Base-by-base conservation (phyloP, 2,797 vertebrate genomes). In the Scolopax rusticola region DNA sequence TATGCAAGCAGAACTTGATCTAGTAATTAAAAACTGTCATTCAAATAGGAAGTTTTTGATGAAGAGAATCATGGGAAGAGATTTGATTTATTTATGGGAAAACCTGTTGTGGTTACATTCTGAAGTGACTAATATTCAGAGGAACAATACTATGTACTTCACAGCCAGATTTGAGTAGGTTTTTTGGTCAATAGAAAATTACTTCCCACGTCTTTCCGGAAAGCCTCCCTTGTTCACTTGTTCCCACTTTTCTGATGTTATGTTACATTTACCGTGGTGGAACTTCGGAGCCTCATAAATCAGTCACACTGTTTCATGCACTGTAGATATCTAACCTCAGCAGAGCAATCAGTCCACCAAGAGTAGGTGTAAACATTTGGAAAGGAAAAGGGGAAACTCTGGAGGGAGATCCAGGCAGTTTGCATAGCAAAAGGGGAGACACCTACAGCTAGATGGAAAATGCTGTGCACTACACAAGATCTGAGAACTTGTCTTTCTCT, bases 21-120 rank as follows among this genome's bases (percentile, higher is more conserved):
- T 95, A 80, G 91, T 97, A 95, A 96, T 96, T 96, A 94, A 94
- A 95, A 95, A 85, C 57, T 93, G 80, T 91, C 90, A 94, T 96
- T 97, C 93, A 95, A 95, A 94, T 89, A 33, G 84, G 91, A 94
- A 87, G 88, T 83, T 95, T 87, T 94, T 89, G 78, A 89, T 95
- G 43, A 95, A 87, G 78, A 93, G 93, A 94, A 92, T 82, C 91
- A 93, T 92, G 94, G 90, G 95, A 94, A 92, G 68, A 87, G 88
- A 74, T 91, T 76, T 96, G 67, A 76, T 96, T 96, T 96, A 91
- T 97, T 96, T 95, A 89, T 92, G 80, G 71, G 80, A 95, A 95
- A 95, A 87, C 91, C 94, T 95, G 93, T 95, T 95, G 77, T 87
- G 93, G 86, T 93, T 95, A 24, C 83, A 67, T 95, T 90, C 87